Evolutionary conservation across 2,797 vertebrate genomes (phyloP).

Genomic region (Crax fasciolata): DNA sequence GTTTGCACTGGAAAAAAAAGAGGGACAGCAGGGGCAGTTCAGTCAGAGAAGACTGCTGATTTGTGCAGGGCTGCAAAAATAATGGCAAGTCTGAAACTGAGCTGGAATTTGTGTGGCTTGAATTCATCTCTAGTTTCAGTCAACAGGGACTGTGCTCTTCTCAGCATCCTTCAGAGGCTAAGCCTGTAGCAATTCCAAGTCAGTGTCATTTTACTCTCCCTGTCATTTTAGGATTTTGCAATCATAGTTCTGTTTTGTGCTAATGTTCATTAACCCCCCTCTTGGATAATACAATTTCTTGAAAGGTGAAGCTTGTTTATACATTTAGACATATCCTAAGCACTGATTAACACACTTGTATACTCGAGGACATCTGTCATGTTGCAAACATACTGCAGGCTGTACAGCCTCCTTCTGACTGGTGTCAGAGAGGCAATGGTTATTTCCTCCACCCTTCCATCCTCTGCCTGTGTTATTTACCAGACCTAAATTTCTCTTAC

Average conservation of each 20-base stretch:
- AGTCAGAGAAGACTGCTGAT: constrained; percentile 2
- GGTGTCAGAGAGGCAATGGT: neutral
- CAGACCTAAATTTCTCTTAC: constrained; percentile 29
- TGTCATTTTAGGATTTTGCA: constrained; percentile 40
- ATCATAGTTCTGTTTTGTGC: constrained; percentile 4
- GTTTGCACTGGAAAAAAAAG: neutral
- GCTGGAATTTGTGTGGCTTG: constrained; percentile 40
- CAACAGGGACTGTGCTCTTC: constrained; percentile 35
- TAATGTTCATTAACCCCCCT: constrained; percentile 29
- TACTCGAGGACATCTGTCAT: neutral
- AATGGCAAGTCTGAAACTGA: constrained; percentile 52
- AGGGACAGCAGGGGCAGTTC: neutral
- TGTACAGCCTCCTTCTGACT: constrained; percentile 20
- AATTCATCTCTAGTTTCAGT: constrained; percentile 48
- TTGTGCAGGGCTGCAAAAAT: constrained; percentile 39
- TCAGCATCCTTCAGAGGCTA: neutral
- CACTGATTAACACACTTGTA: constrained; percentile 22
- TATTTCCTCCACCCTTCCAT: neutral
- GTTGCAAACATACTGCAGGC: neutral
- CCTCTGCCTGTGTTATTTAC: constrained; percentile 20
- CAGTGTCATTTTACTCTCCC: constrained; percentile 6
- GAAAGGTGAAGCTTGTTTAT: constrained; percentile 12
- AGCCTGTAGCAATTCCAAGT: constrained; percentile 3
- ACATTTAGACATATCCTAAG: neutral
- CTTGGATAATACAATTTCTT: constrained; percentile 4